These are phyloP conservation scores for Polymixis lichenea DNA, from an alignment of 2,888 invertebrate genomes.

Conservation along the genomic window DNA sequence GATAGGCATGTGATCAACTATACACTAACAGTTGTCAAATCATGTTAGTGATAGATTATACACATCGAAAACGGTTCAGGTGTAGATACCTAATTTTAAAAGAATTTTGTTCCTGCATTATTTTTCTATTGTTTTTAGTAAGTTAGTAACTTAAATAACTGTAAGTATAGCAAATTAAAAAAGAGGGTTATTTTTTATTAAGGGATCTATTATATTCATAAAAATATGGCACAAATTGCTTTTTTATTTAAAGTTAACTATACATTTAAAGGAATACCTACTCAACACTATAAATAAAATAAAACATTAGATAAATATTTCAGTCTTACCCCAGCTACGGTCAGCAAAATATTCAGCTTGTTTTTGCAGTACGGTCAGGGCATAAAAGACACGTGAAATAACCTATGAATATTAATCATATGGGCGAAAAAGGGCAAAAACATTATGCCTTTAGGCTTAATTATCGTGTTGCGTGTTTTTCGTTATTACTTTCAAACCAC, in stretches of 20 bases:
- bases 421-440: slow-evolving; percentile 59
- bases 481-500: slow-evolving; percentile 42
- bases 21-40: background rate
- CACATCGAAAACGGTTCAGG: background rate
- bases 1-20: background rate
- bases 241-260: no score
- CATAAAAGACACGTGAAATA: slow-evolving; percentile 61
- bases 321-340: slow-evolving; percentile 16
- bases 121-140: no score
- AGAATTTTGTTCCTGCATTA: no score
- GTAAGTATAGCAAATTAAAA: background rate
- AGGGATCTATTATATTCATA: no score
- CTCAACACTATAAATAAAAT: slow-evolving; percentile 8
- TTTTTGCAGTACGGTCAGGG: slow-evolving; percentile 40
- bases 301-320: slow-evolving; percentile 15
- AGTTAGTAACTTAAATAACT: no score
- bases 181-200: background rate
- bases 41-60: background rate
- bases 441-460: slow-evolving; percentile 55
- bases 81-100: no score
- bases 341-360: slow-evolving; percentile 51
- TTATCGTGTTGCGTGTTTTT: slow-evolving; percentile 64
- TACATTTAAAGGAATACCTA: no score
- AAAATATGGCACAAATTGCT: no score
- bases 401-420: slow-evolving; percentile 65